Percentiles rank a stretch among this genome's conserved stretches.
These are phyloP conservation scores for Equus quagga DNA, from an alignment of 2,113 vertebrate species.

Conservation along the genomic window DNA sequence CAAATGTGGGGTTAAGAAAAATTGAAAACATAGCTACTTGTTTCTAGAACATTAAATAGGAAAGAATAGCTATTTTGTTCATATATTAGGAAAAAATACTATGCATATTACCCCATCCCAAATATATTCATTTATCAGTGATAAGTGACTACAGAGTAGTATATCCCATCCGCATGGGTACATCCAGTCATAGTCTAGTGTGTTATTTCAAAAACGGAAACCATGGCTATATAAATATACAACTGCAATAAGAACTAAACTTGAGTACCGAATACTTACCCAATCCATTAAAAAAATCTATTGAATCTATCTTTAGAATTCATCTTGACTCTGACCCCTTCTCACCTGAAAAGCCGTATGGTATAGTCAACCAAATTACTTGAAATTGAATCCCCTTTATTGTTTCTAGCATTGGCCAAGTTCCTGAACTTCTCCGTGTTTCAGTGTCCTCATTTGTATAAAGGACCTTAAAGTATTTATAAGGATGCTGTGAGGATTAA, in stretches of 20 bases:
- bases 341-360: not conserved
- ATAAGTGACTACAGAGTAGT: not conserved
- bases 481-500: not conserved
- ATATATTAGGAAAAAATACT: not conserved
- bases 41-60: not conserved
- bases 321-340: not conserved
- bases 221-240: not conserved
- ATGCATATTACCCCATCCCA: not conserved
- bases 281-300: not conserved
- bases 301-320: not conserved
- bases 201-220: not conserved
- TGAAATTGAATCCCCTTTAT: not conserved
- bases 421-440: not conserved
- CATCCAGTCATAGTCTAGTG: not conserved
- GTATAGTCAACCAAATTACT: not conserved
- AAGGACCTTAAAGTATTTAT: not conserved
- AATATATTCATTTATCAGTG: not conserved
- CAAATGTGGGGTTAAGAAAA: not conserved
- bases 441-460: not conserved
- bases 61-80: not conserved
- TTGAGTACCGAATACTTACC: not conserved
- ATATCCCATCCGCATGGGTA: not conserved
- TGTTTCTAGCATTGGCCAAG: not conserved
- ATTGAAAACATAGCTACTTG: not conserved
- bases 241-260: not conserved